phyloP scores from a whole-genome alignment of 2,797 vertebrate species.

The Psittacula echo region DNA sequence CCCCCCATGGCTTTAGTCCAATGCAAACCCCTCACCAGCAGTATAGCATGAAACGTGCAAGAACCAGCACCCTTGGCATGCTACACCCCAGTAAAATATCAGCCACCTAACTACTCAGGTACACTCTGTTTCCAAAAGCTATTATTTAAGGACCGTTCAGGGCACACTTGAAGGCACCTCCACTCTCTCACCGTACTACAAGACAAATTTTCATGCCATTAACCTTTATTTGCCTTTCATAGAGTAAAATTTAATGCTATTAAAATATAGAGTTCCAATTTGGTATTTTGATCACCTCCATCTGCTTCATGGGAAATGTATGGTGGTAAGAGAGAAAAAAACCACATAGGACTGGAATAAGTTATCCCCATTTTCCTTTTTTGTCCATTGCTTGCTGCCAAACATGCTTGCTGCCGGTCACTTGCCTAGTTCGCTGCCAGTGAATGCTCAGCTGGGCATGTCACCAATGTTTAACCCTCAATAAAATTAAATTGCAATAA shows the following conservation, averaged over 20 bases:
- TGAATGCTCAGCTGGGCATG: background rate
- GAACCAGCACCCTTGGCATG: background rate
- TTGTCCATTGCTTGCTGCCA: background rate
- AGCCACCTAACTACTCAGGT: background rate
- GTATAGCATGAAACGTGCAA: accelerated
- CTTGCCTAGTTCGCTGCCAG: background rate
- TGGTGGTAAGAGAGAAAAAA: background rate
- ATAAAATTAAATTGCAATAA: conserved; percentile 4
- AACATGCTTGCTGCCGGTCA: conserved; percentile 6
- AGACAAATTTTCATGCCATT: background rate
- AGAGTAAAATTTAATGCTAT: background rate
- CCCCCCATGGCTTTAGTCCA: background rate
- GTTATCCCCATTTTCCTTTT: background rate
- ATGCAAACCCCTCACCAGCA: background rate
- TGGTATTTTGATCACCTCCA: background rate
- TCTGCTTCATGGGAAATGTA: background rate
- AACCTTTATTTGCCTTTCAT: conserved; percentile 39
- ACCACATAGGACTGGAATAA: background rate
- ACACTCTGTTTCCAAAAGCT: background rate
- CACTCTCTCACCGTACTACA: background rate
- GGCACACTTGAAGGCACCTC: background rate
- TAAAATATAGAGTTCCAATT: background rate
- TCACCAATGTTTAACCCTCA: conserved; percentile 29
- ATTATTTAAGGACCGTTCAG: background rate
- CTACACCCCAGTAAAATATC: background rate